A percentile compares a stretch with the other conserved stretches of the same genome.
phyloP scores from a whole-genome alignment of 2,888 invertebrate species.

The Flexamia atlantica region DNA sequence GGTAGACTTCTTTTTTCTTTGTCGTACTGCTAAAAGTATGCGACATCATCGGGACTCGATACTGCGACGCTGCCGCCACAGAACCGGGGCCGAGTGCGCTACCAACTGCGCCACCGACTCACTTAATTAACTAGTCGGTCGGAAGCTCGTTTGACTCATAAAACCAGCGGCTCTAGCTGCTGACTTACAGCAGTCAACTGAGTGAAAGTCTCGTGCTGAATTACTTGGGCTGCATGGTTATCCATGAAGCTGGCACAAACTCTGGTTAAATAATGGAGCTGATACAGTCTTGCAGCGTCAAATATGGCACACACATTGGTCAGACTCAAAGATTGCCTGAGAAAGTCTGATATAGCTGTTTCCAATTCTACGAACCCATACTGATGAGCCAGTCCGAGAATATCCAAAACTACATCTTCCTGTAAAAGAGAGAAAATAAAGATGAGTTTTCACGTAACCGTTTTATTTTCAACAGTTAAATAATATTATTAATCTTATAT shows the following conservation, averaged over 20 bases:
- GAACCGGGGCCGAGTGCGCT: too few species aligned
- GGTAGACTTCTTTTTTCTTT: too few species aligned
- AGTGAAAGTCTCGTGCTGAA: slow-evolving; percentile 90
- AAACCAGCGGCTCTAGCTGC: too few species aligned
- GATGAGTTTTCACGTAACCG: too few species aligned
- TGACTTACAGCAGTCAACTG: slow-evolving; percentile 88
- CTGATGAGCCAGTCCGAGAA: slow-evolving; percentile 93
- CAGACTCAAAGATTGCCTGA: slow-evolving; percentile 91
- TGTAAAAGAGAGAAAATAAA: slow-evolving; percentile 44
- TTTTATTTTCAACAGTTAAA: too few species aligned
- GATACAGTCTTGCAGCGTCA: slow-evolving; percentile 90
- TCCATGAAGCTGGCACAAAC: slow-evolving; percentile 96
- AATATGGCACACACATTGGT: slow-evolving; percentile 97
- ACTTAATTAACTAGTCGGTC: too few species aligned
- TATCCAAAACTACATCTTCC: slow-evolving; percentile 75
- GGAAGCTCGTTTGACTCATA: too few species aligned
- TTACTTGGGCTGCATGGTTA: slow-evolving; percentile 89
- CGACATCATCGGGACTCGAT: too few species aligned
- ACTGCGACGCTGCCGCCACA: too few species aligned
- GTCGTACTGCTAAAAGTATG: too few species aligned
- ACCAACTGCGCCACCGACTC: too few species aligned
- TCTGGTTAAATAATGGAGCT: slow-evolving; percentile 79
- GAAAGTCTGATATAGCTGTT: slow-evolving; percentile 93
- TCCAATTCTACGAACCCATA: slow-evolving; percentile 97
- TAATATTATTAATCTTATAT: too few species aligned